These are phyloP conservation scores for Petromus typicus DNA, from an alignment of 2,113 vertebrate genomes.

Conservation along the genomic window DNA sequence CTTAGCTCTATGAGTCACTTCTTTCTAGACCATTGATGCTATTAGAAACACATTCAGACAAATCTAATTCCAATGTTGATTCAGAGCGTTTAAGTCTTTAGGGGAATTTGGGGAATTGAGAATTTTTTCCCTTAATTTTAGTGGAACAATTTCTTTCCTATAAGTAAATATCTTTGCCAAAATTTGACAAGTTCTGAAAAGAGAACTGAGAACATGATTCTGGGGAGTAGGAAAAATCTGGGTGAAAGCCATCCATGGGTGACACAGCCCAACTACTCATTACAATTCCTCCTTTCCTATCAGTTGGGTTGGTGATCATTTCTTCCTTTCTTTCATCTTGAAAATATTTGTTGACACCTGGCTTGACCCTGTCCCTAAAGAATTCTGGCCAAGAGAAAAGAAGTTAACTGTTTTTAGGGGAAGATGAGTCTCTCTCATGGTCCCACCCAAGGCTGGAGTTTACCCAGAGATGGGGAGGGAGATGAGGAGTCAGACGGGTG, in stretches of 20 bases:
- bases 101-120: not conserved
- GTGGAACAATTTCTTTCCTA: conserved; percentile 30
- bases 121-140: conserved; percentile 35
- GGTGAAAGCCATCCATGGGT: not conserved
- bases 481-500: not conserved
- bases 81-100: conserved; percentile 40
- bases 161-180: not conserved
- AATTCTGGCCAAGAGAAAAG: not conserved
- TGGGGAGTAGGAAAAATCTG: conserved; percentile 46
- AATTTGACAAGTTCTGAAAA: conserved; percentile 3
- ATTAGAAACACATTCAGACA: not conserved
- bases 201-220: not conserved
- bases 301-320: not conserved
- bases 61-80: not conserved
- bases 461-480: too few relatives aligned
- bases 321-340: too few relatives aligned
- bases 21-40: not conserved
- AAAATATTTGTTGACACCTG: conserved; percentile 1
- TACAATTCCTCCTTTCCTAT: not conserved
- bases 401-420: not conserved
- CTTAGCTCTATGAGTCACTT: not conserved
- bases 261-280: not conserved
- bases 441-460: not conserved
- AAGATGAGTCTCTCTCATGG: not conserved
- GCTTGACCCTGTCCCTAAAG: not conserved